Evolutionary conservation across 1,140 invertebrate genomes (phyloP).

Genomic region (Penaeus indicus): DNA sequence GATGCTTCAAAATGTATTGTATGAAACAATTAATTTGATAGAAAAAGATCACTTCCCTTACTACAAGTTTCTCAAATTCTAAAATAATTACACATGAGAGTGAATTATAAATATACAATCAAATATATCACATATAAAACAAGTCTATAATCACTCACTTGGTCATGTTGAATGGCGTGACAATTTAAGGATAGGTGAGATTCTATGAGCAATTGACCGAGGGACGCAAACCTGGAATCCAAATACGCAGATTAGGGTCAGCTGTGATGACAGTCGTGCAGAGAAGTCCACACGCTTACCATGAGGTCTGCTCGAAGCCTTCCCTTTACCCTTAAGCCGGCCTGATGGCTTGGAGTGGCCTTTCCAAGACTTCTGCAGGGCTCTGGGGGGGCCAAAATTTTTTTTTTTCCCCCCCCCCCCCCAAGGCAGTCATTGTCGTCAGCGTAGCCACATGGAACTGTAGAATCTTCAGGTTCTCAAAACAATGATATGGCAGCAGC

Average conservation of each 20-base stretch:
- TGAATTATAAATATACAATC: too few species aligned
- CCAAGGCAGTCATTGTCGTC: slow-evolving; percentile 99
- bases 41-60: neutral
- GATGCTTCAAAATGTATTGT: neutral
- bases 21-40: neutral
- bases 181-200: slow-evolving; percentile 98
- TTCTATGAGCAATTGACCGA: slow-evolving; percentile 98
- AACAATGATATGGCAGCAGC: slow-evolving; percentile 97
- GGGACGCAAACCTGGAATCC: slow-evolving; percentile 99
- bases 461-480: slow-evolving; percentile 97
- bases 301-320: slow-evolving; percentile 98
- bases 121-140: too few species aligned
- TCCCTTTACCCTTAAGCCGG: slow-evolving; percentile 87
- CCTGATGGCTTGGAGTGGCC: slow-evolving; percentile 98
- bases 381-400: slow-evolving; percentile 94
- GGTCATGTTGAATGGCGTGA: slow-evolving; percentile 99
- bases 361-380: slow-evolving; percentile 99
- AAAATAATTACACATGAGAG: too few species aligned
- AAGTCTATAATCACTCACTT: slow-evolving; percentile 70
- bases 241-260: slow-evolving; percentile 97
- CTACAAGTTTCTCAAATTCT: too few species aligned
- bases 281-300: slow-evolving; percentile 99
- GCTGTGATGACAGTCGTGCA: slow-evolving; percentile 99
- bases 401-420: too few species aligned
- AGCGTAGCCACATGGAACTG: slow-evolving; percentile 99